Base-by-base conservation (phyloP, 2,113 vertebrate species). In the Oceanites oceanicus region DNA sequence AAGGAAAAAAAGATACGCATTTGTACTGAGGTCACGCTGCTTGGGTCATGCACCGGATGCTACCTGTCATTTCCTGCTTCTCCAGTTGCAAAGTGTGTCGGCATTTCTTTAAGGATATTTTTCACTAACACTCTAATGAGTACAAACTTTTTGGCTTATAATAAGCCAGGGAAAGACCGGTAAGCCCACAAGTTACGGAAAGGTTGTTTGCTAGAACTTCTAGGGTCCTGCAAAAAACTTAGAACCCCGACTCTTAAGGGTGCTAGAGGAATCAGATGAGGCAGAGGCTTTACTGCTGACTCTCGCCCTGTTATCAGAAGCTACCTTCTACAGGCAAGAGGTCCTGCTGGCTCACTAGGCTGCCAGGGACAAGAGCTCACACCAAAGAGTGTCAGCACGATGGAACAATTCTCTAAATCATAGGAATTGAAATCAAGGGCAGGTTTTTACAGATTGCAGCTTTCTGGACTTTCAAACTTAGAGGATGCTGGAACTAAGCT, bases 41-140 rank as follows among this genome's bases (percentile, higher is more conserved):
- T 26, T 26, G n/a, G 59, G 12, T 62, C 23, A 38, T 6, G n/a
- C 38, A 26, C n/a, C 59, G 38, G 26, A 18, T 38, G 15, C 59
- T 12, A 62, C 23, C 36, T 62, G 27, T 27, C 36, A 12, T 38
- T 27, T 26, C 59, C 59, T 36, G 58, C 22, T 61, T 36, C 58
- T 61, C 25, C n/a, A 36, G 58, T 12, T 38, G 25, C 23, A 62
- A 62, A 38, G 25, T 18, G 8, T 62, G 25, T 62, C 12, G 59
- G 36, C 25, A 38, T 62, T 62, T 62, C 59, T 62, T 38, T 38
- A 62, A 38, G 25, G 59, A 27, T 66, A 84, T 92, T 91, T 97
- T 97, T 93, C 91, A 95, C 94, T 94, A 90, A 63, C 80, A 94
- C 23, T 74, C 67, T 93, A 96, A 94, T 92, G 96, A 97, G 86